These are phyloP conservation scores for Pinna nobilis DNA, from an alignment of 1,140 invertebrate genomes.

Conservation along the genomic window DNA sequence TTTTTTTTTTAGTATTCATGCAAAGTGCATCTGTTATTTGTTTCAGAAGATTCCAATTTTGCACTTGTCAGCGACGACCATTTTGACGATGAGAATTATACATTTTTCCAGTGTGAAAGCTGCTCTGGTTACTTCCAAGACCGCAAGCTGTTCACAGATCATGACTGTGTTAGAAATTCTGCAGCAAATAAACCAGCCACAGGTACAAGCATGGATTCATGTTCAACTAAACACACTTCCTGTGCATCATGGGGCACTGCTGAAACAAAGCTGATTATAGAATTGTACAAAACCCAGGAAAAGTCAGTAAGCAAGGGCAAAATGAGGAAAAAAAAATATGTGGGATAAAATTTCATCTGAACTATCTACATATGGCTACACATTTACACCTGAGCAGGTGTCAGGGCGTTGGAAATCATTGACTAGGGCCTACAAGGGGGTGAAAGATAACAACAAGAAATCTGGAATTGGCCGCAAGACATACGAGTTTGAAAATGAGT, in stretches of 20 bases:
- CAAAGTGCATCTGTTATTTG: too few species aligned
- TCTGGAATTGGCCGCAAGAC: conserved; percentile 21
- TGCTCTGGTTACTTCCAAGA: neutral
- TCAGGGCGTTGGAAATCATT: conserved; percentile 33
- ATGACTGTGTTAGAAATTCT: too few species aligned
- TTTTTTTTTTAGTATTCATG: too few species aligned
- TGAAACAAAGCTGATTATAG: conserved; percentile 3
- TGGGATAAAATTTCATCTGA: neutral
- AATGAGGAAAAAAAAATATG: conserved; percentile 15
- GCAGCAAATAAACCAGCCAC: too few species aligned
- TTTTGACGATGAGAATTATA: neutral
- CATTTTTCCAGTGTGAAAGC: neutral
- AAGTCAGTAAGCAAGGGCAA: conserved; percentile 8
- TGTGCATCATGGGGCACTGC: neutral
- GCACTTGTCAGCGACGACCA: too few species aligned
- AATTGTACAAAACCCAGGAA: conserved; percentile 3
- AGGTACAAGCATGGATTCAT: too few species aligned
- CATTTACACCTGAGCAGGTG: conserved; percentile 21
- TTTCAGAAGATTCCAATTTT: too few species aligned
- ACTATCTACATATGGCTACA: neutral
- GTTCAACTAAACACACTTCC: too few species aligned
- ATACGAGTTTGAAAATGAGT: conserved; percentile 20
- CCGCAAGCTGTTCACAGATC: neutral
- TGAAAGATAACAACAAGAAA: conserved; percentile 26
- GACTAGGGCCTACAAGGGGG: conserved; percentile 22